A percentile compares a stretch with the other conserved stretches of the same genome.
Evolutionary conservation across 2,113 vertebrate genomes (phyloP).

Genomic region (Anser cygnoides): DNA sequence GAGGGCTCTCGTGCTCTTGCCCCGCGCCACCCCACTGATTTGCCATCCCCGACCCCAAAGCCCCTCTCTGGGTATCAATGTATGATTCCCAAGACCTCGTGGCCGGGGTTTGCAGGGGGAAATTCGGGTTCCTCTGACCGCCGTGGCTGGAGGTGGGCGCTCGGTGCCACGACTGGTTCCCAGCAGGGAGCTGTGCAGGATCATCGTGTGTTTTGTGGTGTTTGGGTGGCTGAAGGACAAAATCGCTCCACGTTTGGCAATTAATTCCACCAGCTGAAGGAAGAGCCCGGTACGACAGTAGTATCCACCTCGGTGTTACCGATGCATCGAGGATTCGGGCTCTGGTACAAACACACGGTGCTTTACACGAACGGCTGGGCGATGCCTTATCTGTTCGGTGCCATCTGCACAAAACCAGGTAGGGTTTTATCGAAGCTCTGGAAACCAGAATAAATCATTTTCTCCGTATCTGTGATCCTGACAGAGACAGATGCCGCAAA

Average conservation of each 20-base stretch:
- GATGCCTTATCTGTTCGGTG: slow-evolving; percentile 27
- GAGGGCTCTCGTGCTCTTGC: fast-evolving
- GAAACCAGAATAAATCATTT: slow-evolving; percentile 62
- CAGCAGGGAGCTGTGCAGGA: not conserved
- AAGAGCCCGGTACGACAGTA: not conserved
- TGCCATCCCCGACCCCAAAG: not conserved
- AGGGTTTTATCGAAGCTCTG: slow-evolving; percentile 27
- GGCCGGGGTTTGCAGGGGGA: not conserved
- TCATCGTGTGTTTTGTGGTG: not conserved
- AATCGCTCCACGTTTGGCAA: not conserved
- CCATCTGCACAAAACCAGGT: slow-evolving; percentile 32
- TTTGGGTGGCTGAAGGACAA: not conserved
- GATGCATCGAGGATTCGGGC: not conserved
- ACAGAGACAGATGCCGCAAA: slow-evolving; percentile 51
- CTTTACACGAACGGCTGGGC: slow-evolving; percentile 23
- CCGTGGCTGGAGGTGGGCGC: too few species aligned
- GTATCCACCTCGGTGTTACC: not conserved
- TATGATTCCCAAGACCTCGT: not conserved
- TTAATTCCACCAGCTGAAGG: not conserved
- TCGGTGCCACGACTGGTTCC: too few species aligned
- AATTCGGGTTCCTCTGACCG: not conserved
- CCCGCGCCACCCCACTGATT: fast-evolving
- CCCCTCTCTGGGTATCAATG: too few species aligned
- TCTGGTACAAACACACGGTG: not conserved
- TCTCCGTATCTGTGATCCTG: slow-evolving; percentile 20